Conservation (phyloP, 2,113 vertebrate species). For the Genyomyrus donnyi region DNA sequence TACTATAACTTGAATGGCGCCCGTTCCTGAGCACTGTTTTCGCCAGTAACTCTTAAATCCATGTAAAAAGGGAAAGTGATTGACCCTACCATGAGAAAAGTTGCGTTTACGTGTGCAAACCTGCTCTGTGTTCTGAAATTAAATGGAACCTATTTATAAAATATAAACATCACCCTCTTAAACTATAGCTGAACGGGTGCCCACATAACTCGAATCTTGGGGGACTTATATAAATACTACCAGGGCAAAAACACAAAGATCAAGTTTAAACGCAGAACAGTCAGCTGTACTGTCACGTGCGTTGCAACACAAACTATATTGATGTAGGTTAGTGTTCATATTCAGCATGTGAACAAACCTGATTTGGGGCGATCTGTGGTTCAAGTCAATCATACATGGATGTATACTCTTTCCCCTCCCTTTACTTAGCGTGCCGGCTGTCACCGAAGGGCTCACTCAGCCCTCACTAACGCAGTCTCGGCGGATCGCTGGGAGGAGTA, state of each 20-base stretch:
- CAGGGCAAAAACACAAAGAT: not conserved
- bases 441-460: not conserved
- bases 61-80: not conserved
- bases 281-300: not conserved
- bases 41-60: not conserved
- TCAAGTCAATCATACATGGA: not conserved
- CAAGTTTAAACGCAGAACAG: not conserved
- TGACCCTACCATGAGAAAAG: not conserved
- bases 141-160: not conserved
- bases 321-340: not conserved
- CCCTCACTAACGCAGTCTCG: not conserved
- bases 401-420: not conserved
- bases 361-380: not conserved
- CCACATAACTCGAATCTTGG: not conserved
- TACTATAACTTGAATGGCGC: not conserved
- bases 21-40: not conserved
- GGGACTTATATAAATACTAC: not conserved
- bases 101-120: not conserved
- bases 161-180: not conserved
- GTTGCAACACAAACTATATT: not conserved
- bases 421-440: conserved; percentile 7
- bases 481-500: not conserved
- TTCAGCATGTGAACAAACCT: not conserved
- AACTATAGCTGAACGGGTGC: not conserved
- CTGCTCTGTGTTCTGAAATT: not conserved